Base-by-base conservation (phyloP, 2,888 invertebrate genomes). In the Scaptomyza caliginosa region DNA sequence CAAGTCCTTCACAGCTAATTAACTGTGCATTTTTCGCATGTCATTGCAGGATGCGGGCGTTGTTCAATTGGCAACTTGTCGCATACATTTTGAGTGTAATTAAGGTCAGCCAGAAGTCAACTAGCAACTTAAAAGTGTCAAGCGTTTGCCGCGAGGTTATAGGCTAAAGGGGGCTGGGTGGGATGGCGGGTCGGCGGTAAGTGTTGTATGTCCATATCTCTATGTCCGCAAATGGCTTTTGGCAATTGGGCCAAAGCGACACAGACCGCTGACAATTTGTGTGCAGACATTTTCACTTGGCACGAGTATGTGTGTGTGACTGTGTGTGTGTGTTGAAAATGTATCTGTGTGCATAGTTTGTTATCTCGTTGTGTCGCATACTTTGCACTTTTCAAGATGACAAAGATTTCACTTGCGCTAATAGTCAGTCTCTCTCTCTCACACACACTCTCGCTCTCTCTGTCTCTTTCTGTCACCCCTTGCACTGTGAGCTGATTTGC, bases 51-150 rank as follows among this genome's bases (percentile, higher is more conserved):
- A 48, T 67, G 68, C 66, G 43, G 67, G 52, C 32, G 64, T 30
- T 32, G 24, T 55, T 46, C 38, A 54, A 49, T 63, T 60, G 49
- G 54, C 54, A 43, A 57, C 72, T 57, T 79, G 71, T 82, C 75
- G 82, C 71, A 77, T 68, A 63, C 72, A 78, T 67, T 82, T 68
- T 48, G 68, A 68, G 78, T 68, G 77, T 78, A 78, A 78, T 78
- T 78, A 78, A 78, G 82, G 77, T 78, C 77, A 78, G 52, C 78
- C 80, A 62, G 71, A 82, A 78, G 77, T 82, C 77, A 78, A 78
- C 82, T 67, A 57, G 75, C 75, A 79, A 75, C 75, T 75, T 67
- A 36, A 67, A 67, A 68, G 67, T 68, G 67, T 67, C 67, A 67
- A 52, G 39, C 49, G 26, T 7, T 56, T 13, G 13, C 2, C 7